Evolutionary conservation across 2,888 invertebrate species (phyloP), one percentile per base, ranked within the genome.

Genomic region (Exocentrus adspersus): DNA sequence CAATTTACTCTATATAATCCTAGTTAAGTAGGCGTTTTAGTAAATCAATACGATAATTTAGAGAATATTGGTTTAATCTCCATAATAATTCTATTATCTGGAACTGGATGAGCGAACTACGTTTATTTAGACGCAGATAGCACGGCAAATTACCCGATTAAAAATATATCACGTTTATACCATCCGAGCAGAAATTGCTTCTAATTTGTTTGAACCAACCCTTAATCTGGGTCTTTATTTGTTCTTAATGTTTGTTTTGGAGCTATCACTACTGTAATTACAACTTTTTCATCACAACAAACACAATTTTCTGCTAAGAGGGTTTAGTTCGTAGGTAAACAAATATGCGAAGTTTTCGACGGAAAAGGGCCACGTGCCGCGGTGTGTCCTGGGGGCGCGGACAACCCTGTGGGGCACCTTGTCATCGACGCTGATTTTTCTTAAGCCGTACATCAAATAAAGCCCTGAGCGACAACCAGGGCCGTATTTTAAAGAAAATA

Each of bases 271-370:
- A 32, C 32, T 19, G 30, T 37, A 32, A 51, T 51, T 51, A 51
- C 32, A 51, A 51, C 32, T 21, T 52, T 51, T 20, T 2, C 43
- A 20, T 43, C 19, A 32, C 51, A 51, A 51, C 54, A 46, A 59
- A 51, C 51, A 53, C 42, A 41, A 59, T n/a, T n/a, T 59, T 53
- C 21, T 46, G 19, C 30, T 28, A 68, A 72, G 70, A 70, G 64
- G 67, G 74, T 69, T 74, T 74, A 72, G 21, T 59, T 61, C 62
- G 60, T 67, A 62, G 64, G 62, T 50, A 66, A 70, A 72, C 68
- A 69, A 58, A 65, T 60, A 64, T 43, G 65, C 54, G 45, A 58
- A 57, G 43, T 58, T 32, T 37, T 14, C 48, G 52, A 53, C 46
- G 48, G 37, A 53, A 66, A 42, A 30, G 20, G 63, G 61, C 56